Conservation (phyloP, 2,113 vertebrate genomes). For the Symphodus melops region DNA sequence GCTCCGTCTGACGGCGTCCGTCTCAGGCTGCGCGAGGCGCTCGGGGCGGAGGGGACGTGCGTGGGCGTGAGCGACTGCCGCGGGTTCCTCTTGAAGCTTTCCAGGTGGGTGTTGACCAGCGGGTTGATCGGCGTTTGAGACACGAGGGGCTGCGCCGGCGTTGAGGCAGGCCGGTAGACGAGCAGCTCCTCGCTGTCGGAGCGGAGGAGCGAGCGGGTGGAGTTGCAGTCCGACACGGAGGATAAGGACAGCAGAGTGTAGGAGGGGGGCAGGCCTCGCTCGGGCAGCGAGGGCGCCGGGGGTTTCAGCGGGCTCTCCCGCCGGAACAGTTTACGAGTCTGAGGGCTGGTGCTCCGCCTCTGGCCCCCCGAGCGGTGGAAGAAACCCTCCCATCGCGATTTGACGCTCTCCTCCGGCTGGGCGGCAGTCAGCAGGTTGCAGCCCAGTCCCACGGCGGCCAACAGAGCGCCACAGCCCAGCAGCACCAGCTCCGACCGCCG, state of each 20-base stretch:
- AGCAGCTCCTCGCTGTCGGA: slow-evolving; percentile 93
- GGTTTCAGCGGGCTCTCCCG: slow-evolving; percentile 88
- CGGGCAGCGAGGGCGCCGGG: slow-evolving; percentile 74
- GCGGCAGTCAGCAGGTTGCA: slow-evolving; percentile 89
- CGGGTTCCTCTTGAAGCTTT: slow-evolving; percentile 95
- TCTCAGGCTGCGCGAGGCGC: slow-evolving; percentile 82
- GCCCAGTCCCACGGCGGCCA: slow-evolving; percentile 94
- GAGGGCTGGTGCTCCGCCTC: slow-evolving; percentile 89
- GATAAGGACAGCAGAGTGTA: slow-evolving; percentile 93
- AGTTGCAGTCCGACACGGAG: slow-evolving; percentile 96
- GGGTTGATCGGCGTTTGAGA: slow-evolving; percentile 86
- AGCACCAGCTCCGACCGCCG: slow-evolving; percentile 91
- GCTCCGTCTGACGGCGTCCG: slow-evolving; percentile 96
- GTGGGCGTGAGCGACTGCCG: slow-evolving; percentile 96
- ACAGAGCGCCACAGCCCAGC: slow-evolving; percentile 91
- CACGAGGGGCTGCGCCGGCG: slow-evolving; percentile 73
- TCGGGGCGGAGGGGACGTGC: slow-evolving; percentile 87
- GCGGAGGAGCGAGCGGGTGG: slow-evolving; percentile 93
- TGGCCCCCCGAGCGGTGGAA: slow-evolving; percentile 90
- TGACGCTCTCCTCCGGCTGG: slow-evolving; percentile 86
- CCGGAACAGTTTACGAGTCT: slow-evolving; percentile 90
- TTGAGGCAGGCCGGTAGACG: slow-evolving; percentile 86
- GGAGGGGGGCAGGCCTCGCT: slow-evolving; percentile 78
- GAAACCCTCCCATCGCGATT: slow-evolving; percentile 90
- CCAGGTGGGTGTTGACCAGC: slow-evolving; percentile 92